Base-by-base conservation (phyloP, 2,888 invertebrate genomes). In the Helleia helle region DNA sequence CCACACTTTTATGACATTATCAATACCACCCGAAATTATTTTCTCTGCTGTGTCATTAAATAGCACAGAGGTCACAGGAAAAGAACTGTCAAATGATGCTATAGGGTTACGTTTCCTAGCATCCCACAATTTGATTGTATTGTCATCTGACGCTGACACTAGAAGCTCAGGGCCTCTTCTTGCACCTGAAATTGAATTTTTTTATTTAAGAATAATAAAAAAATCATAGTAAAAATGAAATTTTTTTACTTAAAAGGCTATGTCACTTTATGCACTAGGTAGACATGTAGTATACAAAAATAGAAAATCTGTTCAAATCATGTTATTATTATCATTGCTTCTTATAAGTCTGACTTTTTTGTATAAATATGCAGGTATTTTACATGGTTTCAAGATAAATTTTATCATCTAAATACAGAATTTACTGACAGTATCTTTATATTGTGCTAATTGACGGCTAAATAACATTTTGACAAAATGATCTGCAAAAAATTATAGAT, bases 1-100 rank as follows among this genome's bases (percentile, higher is more conserved):
- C 99, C 99, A 99, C 0, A 98, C 93, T 87, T 97, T 98, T 5
- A 99, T 90, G 47, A 96, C 94, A 72, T 99, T 99, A 67, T 99
- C 99, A 41, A 99, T 93, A 3, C 99, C 99, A 1, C 94, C 97
- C 3, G 94, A 93, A 48, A 99, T 92, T 2, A 99, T 89, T 71
- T 96, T 96, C 59, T 99, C 99, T 0, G 96, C 92, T 0, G 96
- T 97, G 59, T 99, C 99, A 60, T 94, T 97, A 70, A 99, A 99
- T 7, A 94, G 88, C 0, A 97, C 95, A 0, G 96, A 88, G 0
- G 96, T 95, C 7, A 96, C 88, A 49, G 93, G 94, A 62, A 89
- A 95, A 0, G 87, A 84, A 24, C 90, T 89, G 57, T 93, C 93
- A 12, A 94, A 83, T 0, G 90, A 90, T 0, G 89, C 87, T 14